Evolutionary conservation across 1,140 invertebrate genomes (phyloP).

Genomic region (Hyphantria cunea): DNA sequence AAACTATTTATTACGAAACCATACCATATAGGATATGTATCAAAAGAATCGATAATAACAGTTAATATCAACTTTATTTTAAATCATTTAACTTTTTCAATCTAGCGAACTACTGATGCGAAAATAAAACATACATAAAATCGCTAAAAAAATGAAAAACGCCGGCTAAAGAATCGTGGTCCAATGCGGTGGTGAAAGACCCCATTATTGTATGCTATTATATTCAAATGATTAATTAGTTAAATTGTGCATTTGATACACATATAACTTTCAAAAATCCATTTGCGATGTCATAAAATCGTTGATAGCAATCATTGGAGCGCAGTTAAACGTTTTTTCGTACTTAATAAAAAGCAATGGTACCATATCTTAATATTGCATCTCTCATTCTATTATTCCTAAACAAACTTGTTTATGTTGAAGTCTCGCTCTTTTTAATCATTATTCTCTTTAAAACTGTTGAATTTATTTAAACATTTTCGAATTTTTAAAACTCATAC

Average conservation of each 20-base stretch:
- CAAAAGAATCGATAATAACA: too few species aligned
- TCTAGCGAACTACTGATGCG: too few species aligned
- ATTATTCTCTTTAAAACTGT: too few species aligned
- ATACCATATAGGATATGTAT: too few species aligned
- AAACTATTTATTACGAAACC: too few species aligned
- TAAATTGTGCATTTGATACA: conserved; percentile 47
- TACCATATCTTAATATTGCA: conserved; percentile 63
- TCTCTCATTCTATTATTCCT: conserved; percentile 49
- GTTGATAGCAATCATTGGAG: conserved; percentile 65
- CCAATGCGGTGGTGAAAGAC: conserved; percentile 22
- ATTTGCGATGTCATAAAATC: conserved; percentile 68
- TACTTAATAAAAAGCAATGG: conserved; percentile 52
- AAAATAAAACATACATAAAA: too few species aligned
- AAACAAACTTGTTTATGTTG: conserved; percentile 11
- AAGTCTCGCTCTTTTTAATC: neutral
- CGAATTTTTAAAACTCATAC: too few species aligned
- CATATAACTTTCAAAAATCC: conserved; percentile 70
- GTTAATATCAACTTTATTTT: too few species aligned
- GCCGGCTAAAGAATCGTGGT: too few species aligned
- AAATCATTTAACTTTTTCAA: too few species aligned
- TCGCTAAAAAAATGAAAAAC: too few species aligned
- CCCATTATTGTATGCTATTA: conserved; percentile 32
- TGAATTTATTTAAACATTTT: too few species aligned
- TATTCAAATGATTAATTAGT: conserved; percentile 39
- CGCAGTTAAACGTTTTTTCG: conserved; percentile 60